Evolutionary conservation across 1,140 invertebrate species (phyloP).

Genomic region (Drosophila biarmipes): DNA sequence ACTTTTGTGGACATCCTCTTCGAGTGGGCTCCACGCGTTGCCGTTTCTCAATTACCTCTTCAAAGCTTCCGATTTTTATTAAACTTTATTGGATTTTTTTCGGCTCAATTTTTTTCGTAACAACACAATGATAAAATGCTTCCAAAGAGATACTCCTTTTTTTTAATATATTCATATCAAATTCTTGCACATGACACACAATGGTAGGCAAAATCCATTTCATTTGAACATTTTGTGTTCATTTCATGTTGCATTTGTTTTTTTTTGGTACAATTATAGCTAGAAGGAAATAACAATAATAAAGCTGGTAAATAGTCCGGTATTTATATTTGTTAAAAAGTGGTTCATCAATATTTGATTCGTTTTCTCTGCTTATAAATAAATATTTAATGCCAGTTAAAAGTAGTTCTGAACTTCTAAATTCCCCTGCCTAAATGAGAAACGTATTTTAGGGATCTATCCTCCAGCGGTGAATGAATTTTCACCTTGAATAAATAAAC

Average conservation of each 20-base stretch:
- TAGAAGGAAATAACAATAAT: background rate
- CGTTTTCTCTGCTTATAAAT: background rate
- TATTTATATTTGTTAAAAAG: background rate
- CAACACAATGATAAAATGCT: background rate
- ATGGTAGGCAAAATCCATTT: background rate
- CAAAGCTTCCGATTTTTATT: constrained; percentile 45
- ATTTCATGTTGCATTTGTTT: background rate
- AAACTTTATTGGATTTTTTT: constrained; percentile 32
- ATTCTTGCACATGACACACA: background rate
- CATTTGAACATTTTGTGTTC: background rate
- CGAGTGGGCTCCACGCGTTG: constrained; percentile 12
- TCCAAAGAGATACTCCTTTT: background rate
- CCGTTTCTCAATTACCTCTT: constrained; percentile 33
- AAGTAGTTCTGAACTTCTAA: too few species aligned
- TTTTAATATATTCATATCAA: background rate
- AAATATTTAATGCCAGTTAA: background rate
- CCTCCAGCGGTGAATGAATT: background rate
- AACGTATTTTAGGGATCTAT: background rate
- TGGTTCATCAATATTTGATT: background rate
- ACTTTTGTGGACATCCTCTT: constrained; percentile 13
- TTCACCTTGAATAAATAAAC: constrained; percentile 14
- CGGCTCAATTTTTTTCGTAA: background rate
- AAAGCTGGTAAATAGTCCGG: background rate
- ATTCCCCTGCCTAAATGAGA: background rate
- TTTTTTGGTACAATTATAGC: background rate